Percentiles rank a stretch among this genome's conserved stretches.
Conservation (phyloP, 2,888 invertebrate genomes). For the Trissoscelio sp. region DNA sequence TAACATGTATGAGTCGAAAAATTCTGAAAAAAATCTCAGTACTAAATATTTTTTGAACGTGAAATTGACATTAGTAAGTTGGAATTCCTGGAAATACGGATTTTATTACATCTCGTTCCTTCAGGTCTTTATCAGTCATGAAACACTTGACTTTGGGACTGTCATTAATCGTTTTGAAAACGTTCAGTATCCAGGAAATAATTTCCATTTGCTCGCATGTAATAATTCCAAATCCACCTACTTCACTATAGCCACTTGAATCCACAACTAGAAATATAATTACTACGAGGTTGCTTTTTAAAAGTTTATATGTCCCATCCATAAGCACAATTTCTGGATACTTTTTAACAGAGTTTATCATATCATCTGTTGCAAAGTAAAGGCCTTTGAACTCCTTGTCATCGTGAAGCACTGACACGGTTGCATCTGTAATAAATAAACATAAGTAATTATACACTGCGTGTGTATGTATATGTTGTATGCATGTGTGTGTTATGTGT, state of each 20-base stretch:
- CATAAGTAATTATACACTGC: too few species aligned
- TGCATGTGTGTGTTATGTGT: too few species aligned
- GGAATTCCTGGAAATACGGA: conserved; percentile 14
- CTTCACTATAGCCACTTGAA: conserved; percentile 13
- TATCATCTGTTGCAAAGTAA: not conserved
- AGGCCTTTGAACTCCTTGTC: not conserved
- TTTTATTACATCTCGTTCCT: conserved; percentile 35
- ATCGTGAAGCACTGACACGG: too few species aligned
- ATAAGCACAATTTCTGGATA: conserved; percentile 9
- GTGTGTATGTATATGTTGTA: too few species aligned
- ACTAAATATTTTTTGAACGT: conserved; percentile 20
- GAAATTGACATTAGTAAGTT: conserved; percentile 21
- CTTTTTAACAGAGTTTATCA: conserved; percentile 2
- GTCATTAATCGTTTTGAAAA: conserved; percentile 3
- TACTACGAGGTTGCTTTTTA: conserved; percentile 5
- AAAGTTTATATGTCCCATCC: conserved; percentile 22
- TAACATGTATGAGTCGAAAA: too few species aligned
- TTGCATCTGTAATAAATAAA: too few species aligned
- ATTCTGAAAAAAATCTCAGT: too few species aligned
- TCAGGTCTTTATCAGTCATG: conserved; percentile 42
- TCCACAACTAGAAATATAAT: conserved; percentile 14
- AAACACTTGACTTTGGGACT: conserved; percentile 24
- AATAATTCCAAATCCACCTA: not conserved
- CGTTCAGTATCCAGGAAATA: conserved; percentile 2
- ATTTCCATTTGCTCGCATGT: conserved; percentile 15